These are phyloP conservation scores for Rhynchophorus ferrugineus DNA, from an alignment of 1,140 invertebrate species.

Conservation along the genomic window DNA sequence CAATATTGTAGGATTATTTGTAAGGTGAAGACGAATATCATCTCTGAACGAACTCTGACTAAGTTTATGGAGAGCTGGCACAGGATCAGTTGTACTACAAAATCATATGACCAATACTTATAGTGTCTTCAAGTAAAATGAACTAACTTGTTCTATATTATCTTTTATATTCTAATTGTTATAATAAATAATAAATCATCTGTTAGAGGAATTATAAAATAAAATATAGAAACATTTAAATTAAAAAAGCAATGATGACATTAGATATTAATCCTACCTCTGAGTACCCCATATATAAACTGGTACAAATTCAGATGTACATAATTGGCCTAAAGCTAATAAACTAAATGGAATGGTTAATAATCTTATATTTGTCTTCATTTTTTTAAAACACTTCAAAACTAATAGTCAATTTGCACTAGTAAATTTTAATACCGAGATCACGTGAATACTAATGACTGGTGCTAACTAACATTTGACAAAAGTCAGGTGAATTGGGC, in stretches of 20 bases:
- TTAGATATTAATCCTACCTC: conserved; percentile 34
- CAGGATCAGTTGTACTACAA: conserved; percentile 28
- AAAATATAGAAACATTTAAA: conserved; percentile 12
- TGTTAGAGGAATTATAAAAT: conserved; percentile 6
- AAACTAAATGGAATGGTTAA: conserved; percentile 12
- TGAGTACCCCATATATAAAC: conserved; percentile 37
- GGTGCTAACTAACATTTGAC: conserved; percentile 21
- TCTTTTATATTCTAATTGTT: background rate
- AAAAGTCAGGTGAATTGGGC: conserved; percentile 29
- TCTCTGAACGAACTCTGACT: conserved; percentile 36
- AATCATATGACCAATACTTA: conserved; percentile 33
- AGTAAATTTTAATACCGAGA: conserved; percentile 14
- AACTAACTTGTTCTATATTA: background rate
- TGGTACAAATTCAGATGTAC: conserved; percentile 34
- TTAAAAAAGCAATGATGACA: conserved; percentile 17
- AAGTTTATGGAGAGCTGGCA: conserved; percentile 33
- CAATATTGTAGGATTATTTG: conserved; percentile 28
- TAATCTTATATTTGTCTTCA: conserved; percentile 8
- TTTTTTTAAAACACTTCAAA: conserved; percentile 14
- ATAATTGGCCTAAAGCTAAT: conserved; percentile 10
- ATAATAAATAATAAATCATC: background rate
- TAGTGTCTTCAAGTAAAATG: conserved; percentile 7
- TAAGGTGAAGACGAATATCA: conserved; percentile 30
- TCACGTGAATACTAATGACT: conserved; percentile 33
- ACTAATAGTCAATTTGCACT: conserved; percentile 6